These are phyloP conservation scores for Aldrovandia affinis DNA, from an alignment of 2,797 vertebrate genomes.

Conservation along the genomic window DNA sequence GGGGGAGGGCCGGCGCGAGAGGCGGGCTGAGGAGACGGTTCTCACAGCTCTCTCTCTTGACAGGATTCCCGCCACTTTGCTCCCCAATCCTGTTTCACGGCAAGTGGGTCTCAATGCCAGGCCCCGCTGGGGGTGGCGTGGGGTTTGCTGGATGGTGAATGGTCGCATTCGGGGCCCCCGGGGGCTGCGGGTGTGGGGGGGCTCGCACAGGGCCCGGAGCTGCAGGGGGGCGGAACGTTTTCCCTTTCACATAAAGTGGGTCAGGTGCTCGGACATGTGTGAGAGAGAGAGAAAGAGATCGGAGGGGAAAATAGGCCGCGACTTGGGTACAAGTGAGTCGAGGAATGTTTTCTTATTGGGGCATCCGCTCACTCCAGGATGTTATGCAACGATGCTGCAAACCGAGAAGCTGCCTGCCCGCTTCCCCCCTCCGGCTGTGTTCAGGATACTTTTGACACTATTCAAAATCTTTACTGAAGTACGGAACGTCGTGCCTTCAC, in stretches of 20 bases:
- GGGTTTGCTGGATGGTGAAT: background rate
- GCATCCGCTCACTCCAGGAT: background rate
- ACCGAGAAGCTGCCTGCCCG: background rate
- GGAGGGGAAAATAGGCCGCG: background rate
- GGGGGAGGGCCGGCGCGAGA: background rate
- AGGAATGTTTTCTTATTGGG: background rate
- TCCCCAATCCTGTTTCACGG: conserved; percentile 52
- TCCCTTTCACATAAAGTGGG: conserved; percentile 26
- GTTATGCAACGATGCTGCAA: background rate
- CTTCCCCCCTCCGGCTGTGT: background rate
- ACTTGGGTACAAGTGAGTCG: background rate
- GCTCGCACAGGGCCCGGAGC: conserved; percentile 10
- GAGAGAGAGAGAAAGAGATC: background rate
- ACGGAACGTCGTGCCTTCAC: background rate
- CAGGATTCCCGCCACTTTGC: conserved; percentile 51
- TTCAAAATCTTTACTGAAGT: conserved; percentile 1
- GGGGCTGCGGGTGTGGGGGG: conserved; percentile 13
- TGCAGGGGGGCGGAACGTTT: background rate
- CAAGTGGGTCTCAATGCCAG: conserved; percentile 47
- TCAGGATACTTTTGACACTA: background rate
- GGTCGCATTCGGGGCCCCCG: background rate
- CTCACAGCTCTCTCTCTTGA: conserved; percentile 45
- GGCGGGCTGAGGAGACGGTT: conserved; percentile 28
- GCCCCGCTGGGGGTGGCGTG: conserved; percentile 37
- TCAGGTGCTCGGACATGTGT: conserved; percentile 23